A percentile compares a stretch with the other conserved stretches of the same genome.
Evolutionary conservation across 2,113 vertebrate genomes (phyloP).

Genomic region (Notarius lentiginosus): DNA sequence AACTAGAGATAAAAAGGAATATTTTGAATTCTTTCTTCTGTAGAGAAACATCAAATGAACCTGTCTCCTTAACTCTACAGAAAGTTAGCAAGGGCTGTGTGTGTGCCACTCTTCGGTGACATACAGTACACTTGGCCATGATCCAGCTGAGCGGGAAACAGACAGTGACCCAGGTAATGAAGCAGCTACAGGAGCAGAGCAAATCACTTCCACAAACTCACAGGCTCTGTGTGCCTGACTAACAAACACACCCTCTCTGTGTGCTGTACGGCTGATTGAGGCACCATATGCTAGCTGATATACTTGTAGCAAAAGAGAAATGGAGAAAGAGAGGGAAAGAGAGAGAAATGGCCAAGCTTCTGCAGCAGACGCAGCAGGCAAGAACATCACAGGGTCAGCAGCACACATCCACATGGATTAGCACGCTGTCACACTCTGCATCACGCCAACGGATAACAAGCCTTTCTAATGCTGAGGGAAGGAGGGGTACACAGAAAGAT

Average conservation of each 20-base stretch:
- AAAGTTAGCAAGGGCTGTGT: constrained; percentile 63
- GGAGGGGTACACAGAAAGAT: constrained; percentile 43
- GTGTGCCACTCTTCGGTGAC: constrained; percentile 27
- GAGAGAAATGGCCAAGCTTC: constrained; percentile 38
- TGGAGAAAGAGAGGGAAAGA: constrained; percentile 32
- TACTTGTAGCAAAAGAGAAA: constrained; percentile 46
- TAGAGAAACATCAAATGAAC: constrained; percentile 1
- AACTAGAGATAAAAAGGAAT: background rate
- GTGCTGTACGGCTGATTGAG: constrained; percentile 47
- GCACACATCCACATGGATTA: constrained; percentile 69
- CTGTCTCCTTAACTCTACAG: constrained; percentile 5
- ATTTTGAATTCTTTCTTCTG: background rate
- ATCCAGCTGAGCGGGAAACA: constrained; percentile 37
- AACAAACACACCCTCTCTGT: constrained; percentile 48
- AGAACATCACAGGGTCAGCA: constrained; percentile 62
- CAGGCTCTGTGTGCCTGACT: constrained; percentile 42
- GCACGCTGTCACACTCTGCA: constrained; percentile 59
- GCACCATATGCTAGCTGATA: constrained; percentile 51
- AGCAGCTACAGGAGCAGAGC: constrained; percentile 53
- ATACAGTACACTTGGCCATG: constrained; percentile 49
- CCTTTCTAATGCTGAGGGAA: constrained; percentile 50
- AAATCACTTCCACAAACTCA: constrained; percentile 47
- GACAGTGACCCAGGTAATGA: constrained; percentile 56
- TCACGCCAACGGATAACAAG: constrained; percentile 57
- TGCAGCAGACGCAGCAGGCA: constrained; percentile 55